phyloP scores from a whole-genome alignment of 2,113 vertebrate species.

The Isichthys henryi region DNA sequence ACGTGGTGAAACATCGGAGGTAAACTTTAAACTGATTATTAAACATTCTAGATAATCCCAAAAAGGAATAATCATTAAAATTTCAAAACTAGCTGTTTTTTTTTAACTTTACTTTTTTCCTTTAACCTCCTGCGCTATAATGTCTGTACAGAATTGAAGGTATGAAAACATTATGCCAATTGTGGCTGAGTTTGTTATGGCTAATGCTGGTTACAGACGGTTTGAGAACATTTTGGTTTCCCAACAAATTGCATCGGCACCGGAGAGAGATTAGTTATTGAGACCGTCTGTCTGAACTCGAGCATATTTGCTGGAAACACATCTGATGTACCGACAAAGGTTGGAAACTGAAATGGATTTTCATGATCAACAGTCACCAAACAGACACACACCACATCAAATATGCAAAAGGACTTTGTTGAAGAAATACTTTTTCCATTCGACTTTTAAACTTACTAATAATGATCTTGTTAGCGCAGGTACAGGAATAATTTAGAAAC shows the following conservation, averaged over 20 bases:
- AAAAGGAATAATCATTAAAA: too few relatives aligned
- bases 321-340: neutral
- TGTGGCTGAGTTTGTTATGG: neutral
- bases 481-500: neutral
- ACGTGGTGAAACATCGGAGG: too few relatives aligned
- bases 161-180: neutral
- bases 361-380: neutral
- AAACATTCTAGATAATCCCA: too few relatives aligned
- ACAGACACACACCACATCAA: too few relatives aligned
- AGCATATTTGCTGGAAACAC: neutral
- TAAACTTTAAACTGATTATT: too few relatives aligned
- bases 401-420: too few relatives aligned
- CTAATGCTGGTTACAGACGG: neutral
- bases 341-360: neutral
- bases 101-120: too few relatives aligned
- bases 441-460: neutral
- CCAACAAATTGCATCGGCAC: neutral
- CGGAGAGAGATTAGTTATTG: neutral
- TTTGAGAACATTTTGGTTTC: neutral
- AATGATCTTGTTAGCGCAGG: neutral
- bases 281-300: neutral
- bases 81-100: too few relatives aligned
- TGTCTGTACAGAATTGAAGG: too few relatives aligned
- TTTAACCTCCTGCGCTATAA: too few relatives aligned
- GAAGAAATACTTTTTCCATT: too few relatives aligned